Base-by-base conservation (phyloP, 2,888 invertebrate species). In the Pelosia muscerda region DNA sequence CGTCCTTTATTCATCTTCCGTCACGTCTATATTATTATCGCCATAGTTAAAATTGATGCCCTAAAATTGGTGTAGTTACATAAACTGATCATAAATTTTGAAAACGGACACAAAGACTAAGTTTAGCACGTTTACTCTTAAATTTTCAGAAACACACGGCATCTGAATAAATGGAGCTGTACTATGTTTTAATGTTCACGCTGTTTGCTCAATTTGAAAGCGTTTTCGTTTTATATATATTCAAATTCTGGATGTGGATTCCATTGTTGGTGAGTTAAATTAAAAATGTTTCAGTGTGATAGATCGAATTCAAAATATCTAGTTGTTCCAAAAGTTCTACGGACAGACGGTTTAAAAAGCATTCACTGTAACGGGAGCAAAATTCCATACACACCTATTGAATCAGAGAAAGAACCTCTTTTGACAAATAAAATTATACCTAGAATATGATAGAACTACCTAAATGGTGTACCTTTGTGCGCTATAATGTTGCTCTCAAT, bases 131-230 rank as follows among this genome's bases (percentile, higher is more conserved):
- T 80, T 77, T 75, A 86, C 81, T 82, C 75, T 72, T 72, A 76
- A 81, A 84, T 81, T 86, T 82, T 49, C 85, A 81, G 77, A 82
- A 84, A 83, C 83, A 84, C 76, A 74, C 82, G 81, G 80, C 74
- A 77, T 74, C 78, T 73, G 66, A 79, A 85, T 84, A 75, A 86
- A 86, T 84, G 79, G 83, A 65, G 69, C 65, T 64, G 57, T 63
- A 71, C 31, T 68, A 72, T 69, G 58, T 59, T 68, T 56, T 42
- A 53, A 2, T 34, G 22, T 9, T 42, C 22, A 42, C 25, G 38
- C 23, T 22, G 13, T 19, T 9, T 54, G 22, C 10, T 63, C 31
- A 34, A 34, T 34, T 58, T 58, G 9, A 11, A 31, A 15, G 58
- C 13, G 11, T 31, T 31, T 34, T 34, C 22, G 31, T 58, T 58